Conservation (phyloP, 2,888 invertebrate species). For the Stratiomys singularior region DNA sequence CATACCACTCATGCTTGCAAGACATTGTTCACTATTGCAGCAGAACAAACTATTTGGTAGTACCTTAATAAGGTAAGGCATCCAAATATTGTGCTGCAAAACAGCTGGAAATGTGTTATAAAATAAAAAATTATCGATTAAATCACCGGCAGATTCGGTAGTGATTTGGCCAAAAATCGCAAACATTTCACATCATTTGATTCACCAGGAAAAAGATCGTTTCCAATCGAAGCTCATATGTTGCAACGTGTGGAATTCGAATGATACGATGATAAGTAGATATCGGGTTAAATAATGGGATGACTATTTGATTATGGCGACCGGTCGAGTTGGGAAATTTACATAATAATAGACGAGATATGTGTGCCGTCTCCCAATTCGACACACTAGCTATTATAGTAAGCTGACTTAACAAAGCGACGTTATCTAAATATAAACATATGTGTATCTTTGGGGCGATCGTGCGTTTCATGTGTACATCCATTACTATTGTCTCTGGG, state of each 20-base stretch:
- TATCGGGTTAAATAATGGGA: background rate
- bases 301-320: background rate
- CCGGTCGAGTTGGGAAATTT: too few species aligned
- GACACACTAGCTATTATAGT: background rate
- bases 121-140: background rate
- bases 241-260: background rate
- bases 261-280: background rate
- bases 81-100: background rate
- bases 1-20: too few species aligned
- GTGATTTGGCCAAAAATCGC: background rate
- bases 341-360: too few species aligned
- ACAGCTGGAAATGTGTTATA: background rate
- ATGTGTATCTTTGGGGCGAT: background rate
- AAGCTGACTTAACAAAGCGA: too few species aligned
- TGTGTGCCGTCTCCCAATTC: background rate
- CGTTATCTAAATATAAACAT: too few species aligned
- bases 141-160: background rate
- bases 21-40: too few species aligned
- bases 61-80: too few species aligned
- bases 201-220: background rate
- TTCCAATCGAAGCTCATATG: background rate
- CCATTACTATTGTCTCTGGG: conserved; percentile 4
- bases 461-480: background rate
- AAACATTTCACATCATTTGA: background rate
- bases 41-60: too few species aligned